These are phyloP conservation scores for Malthinus seriepunctatus DNA, from an alignment of 2,888 invertebrate genomes.

Conservation along the genomic window DNA sequence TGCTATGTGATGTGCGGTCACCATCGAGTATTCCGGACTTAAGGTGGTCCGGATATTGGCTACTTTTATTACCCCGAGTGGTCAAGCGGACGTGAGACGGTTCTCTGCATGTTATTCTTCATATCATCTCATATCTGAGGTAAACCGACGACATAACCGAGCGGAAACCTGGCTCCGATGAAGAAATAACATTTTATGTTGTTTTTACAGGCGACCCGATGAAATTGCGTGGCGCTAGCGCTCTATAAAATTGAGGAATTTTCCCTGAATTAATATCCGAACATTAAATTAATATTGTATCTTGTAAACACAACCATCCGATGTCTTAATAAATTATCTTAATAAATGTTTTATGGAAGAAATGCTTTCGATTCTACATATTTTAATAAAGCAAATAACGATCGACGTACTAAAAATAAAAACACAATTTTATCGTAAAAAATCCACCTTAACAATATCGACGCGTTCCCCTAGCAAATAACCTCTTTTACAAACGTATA, in stretches of 20 bases:
- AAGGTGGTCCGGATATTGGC: slow-evolving; percentile 55
- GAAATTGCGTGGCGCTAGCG: slow-evolving; percentile 44
- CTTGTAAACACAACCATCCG: slow-evolving; percentile 33
- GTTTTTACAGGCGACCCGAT: slow-evolving; percentile 50
- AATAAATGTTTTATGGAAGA: slow-evolving; percentile 29
- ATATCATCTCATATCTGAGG: slow-evolving; percentile 44
- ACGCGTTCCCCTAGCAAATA: slow-evolving; percentile 23
- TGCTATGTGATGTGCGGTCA: slow-evolving; percentile 42
- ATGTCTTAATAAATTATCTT: slow-evolving; percentile 31
- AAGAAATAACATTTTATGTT: slow-evolving; percentile 55
- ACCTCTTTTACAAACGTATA: slow-evolving; percentile 43
- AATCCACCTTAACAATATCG: slow-evolving; percentile 10
- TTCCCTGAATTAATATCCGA: slow-evolving; percentile 46
- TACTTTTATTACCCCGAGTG: slow-evolving; percentile 55
- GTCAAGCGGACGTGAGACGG: slow-evolving; percentile 48
- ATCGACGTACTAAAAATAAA: slow-evolving; percentile 1
- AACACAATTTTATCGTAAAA: slow-evolving; percentile 3
- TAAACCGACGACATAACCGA: slow-evolving; percentile 46
- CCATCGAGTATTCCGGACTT: slow-evolving; percentile 30
- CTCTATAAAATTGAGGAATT: slow-evolving; percentile 45
- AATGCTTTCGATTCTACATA: slow-evolving; percentile 16
- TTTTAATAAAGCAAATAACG: slow-evolving; percentile 26
- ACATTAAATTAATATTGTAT: slow-evolving; percentile 44
- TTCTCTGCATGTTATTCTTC: slow-evolving; percentile 44
- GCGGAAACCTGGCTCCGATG: slow-evolving; percentile 53